Evolutionary conservation across 2,113 vertebrate genomes (phyloP), one percentile per base, ranked within the genome.

Genomic region (Carassius auratus): DNA sequence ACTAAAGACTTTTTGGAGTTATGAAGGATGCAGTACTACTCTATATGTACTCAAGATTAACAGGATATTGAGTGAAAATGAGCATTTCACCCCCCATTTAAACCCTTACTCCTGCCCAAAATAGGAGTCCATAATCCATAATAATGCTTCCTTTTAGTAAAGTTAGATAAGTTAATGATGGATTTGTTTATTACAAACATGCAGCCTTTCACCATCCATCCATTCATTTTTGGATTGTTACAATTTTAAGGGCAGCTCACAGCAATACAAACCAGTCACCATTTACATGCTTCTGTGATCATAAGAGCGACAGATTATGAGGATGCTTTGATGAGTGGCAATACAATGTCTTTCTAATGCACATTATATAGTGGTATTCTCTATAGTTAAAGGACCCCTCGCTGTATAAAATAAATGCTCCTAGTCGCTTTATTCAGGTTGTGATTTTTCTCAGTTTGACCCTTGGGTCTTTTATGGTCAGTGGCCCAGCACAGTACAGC

Each of bases 401-500:
- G 4, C 42, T 12, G 1, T 55, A 73, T 19, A 45, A 14, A 71
- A 42, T 30, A 55, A 52, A 55, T 38, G 84, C 50, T 10, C 0
- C 15, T 30, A 62, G 52, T 10, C 4, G 30, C 66, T 64, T 76
- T 9, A 57, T 68, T 42, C 76, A 59, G 68, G 8, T 61, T 76
- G 57, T 15, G 64, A 84, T 45, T 36, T 30, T 21, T 50, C 52
- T 76, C 2, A 30, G 84, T 73, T 79, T 64, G 50, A 61, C 50
- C 75, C 66, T 38, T 36, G 14, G 13, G 26, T 69, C 81, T 88
- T 86, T 80, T 78, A 76, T 73, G 69, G 83, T 87, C 83, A 87
- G 66, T 69, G 87, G 48, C 36, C 69, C 76, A 75, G 57, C 86
- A 87, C 42, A 66, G 66, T 26, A 26, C 26, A 26, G 26, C 26